Evolutionary conservation across 2,888 invertebrate genomes (phyloP).

Genomic region (Caenorhabditis panamensis): DNA sequence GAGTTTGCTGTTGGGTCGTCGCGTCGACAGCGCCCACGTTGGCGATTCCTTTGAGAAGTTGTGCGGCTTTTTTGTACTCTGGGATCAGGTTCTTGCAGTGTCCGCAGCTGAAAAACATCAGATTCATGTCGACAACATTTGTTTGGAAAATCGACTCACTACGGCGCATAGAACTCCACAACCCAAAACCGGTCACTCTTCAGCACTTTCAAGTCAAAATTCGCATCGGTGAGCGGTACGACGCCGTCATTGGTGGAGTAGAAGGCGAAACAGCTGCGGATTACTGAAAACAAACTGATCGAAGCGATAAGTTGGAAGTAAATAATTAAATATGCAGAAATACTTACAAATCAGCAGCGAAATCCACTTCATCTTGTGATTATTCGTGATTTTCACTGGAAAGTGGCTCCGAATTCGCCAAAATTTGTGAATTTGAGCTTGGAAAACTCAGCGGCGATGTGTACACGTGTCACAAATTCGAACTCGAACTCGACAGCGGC

Average conservation of each 20-base stretch:
- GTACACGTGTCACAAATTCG: not conserved
- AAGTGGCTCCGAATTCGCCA: too few species aligned
- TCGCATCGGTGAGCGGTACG: constrained; percentile 71
- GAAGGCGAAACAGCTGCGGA: constrained; percentile 13
- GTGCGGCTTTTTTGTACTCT: constrained; percentile 83
- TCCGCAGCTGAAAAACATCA: constrained; percentile 82
- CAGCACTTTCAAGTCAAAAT: constrained; percentile 74
- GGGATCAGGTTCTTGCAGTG: constrained; percentile 83
- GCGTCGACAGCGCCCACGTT: constrained; percentile 67
- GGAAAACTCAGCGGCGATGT: not conserved
- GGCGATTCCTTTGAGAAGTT: constrained; percentile 65
- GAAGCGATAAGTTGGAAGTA: not conserved
- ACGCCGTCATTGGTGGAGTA: constrained; percentile 64
- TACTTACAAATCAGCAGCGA: constrained; percentile 25
- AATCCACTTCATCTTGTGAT: constrained; percentile 15
- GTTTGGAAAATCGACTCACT: constrained; percentile 80
- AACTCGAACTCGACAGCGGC: not conserved
- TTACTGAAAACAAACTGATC: constrained; percentile 1
- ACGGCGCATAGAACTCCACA: constrained; percentile 85
- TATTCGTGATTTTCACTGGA: not conserved
- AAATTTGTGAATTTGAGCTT: too few species aligned
- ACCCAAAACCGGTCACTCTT: constrained; percentile 82
- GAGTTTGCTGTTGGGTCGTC: constrained; percentile 82
- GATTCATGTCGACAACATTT: not conserved
- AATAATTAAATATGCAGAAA: not conserved